A percentile compares a stretch with the other conserved stretches of the same genome.
Conservation (phyloP, 1,140 invertebrate species). For the Drosophila equinoxialis region DNA sequence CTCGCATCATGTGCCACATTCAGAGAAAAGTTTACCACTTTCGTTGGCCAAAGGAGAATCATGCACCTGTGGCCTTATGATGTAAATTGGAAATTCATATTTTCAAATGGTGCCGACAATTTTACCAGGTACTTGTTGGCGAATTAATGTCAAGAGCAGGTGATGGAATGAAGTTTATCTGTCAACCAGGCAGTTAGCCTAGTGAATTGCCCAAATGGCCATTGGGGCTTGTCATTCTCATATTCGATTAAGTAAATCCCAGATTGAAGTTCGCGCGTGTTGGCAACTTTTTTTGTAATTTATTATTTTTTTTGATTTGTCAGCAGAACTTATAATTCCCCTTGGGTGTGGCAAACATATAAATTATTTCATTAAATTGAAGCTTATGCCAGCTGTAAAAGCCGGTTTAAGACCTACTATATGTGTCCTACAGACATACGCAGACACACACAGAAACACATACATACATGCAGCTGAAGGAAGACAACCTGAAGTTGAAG, state of each 20-base stretch:
- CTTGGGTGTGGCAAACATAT: constrained; percentile 32
- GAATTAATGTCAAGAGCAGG: constrained; percentile 65
- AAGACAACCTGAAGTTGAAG: constrained; percentile 36
- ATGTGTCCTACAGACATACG: background rate
- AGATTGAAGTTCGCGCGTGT: constrained; percentile 33
- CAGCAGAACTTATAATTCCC: constrained; percentile 68
- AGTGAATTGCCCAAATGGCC: background rate
- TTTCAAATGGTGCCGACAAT: constrained; percentile 35
- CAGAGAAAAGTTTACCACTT: constrained; percentile 57
- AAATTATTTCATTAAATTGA: constrained; percentile 71
- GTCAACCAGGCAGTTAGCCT: background rate
- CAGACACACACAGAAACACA: constrained; percentile 16
- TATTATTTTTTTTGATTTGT: constrained; percentile 78
- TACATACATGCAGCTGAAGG: background rate
- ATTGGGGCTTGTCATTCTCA: constrained; percentile 39
- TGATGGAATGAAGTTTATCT: constrained; percentile 32
- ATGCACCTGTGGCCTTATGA: constrained; percentile 38
- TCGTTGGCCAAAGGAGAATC: constrained; percentile 34
- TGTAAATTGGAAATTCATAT: constrained; percentile 26
- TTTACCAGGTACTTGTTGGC: constrained; percentile 44
- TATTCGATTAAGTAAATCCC: constrained; percentile 75
- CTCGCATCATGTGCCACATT: constrained; percentile 38
- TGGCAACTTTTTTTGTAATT: constrained; percentile 62
- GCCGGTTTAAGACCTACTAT: constrained; percentile 61
- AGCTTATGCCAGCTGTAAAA: constrained; percentile 48